Evolutionary conservation across 2,797 vertebrate species (phyloP).

Genomic region (Anguilla megastoma): DNA sequence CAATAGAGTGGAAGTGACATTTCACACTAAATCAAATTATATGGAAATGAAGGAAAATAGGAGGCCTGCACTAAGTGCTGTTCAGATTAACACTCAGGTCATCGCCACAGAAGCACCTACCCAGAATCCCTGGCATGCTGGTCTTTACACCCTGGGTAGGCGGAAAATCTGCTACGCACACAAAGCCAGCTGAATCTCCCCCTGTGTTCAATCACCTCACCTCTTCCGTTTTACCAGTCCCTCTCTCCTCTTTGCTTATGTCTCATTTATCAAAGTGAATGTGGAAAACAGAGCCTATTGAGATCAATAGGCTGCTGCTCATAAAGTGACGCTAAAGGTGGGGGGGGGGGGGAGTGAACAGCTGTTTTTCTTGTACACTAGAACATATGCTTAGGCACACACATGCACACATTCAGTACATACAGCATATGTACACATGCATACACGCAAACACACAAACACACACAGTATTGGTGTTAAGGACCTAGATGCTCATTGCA

Average conservation of each 20-base stretch:
- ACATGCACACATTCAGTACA: not conserved
- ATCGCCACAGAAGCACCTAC: conserved; percentile 68
- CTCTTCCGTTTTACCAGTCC: conserved; percentile 44
- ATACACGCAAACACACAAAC: not conserved
- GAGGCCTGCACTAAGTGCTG: conserved; percentile 79
- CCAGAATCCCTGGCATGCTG: conserved; percentile 12
- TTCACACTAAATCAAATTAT: conserved; percentile 96
- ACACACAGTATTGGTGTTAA: not conserved
- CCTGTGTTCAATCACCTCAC: conserved; percentile 24
- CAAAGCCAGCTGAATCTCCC: conserved; percentile 6
- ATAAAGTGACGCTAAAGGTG: conserved; percentile 5
- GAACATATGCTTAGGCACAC: not conserved
- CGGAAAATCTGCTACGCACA: not conserved
- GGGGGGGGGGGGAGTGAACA: not conserved
- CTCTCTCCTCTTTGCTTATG: conserved; percentile 42
- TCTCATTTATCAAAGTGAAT: conserved; percentile 50
- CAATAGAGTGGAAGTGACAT: conserved; percentile 92
- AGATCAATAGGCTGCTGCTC: conserved; percentile 33
- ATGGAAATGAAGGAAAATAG: conserved; percentile 88
- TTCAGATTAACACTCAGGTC: conserved; percentile 72
- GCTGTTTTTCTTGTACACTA: not conserved
- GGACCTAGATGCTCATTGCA: not conserved
- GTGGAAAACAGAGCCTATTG: conserved; percentile 39
- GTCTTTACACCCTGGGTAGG: conserved; percentile 13
- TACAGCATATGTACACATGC: not conserved